Evolutionary conservation across 2,113 vertebrate species (phyloP), one percentile per base, ranked within the genome.

Genomic region (Neogobius melanostomus): DNA sequence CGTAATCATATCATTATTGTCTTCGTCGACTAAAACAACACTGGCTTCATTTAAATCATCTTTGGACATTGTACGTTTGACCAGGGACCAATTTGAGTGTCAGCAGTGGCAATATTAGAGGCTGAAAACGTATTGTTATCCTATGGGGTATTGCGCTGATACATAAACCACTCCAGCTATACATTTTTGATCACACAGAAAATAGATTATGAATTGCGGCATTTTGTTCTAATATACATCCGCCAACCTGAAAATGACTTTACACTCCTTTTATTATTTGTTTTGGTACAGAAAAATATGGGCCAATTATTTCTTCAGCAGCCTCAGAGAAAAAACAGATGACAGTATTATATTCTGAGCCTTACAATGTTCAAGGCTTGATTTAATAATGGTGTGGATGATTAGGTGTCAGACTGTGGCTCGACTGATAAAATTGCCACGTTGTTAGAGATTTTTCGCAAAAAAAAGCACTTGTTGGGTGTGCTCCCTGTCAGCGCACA

Each of bases 301-400:
- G 15, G 11, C 62, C 44, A 48, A 64, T 64, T 64, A 64, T 64
- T 64, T 64, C 45, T 17, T 48, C 16, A 14, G 14, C 8, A 42
- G 21, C 57, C 14, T 15, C 36, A 48, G 44, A 16, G 44, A 64
- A 46, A 64, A 36, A 43, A 14, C 36, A 61, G 59, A 64, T 48
- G 62, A 64, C 62, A 64, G 62, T 46, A 64, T 48, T 48, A 16
- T 46, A 64, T 64, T 64, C 62, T 48, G 46, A 48, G n/a, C 48
- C 47, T 48, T 64, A 1, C n/a, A 15, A 48, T 47, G 45, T 64
- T 47, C 53, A 48, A 65, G 6, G 69, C 64, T 68, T 11, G 11
- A 69, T 51, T 53, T 44, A 71, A 61, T 71, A 61, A 61, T 61
- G 59, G 44, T 61, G 43, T 42, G 15, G 36, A 16, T 61, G 59